Conservation (phyloP, 2,888 invertebrate genomes). For the Scrobipalpa atriplicella region DNA sequence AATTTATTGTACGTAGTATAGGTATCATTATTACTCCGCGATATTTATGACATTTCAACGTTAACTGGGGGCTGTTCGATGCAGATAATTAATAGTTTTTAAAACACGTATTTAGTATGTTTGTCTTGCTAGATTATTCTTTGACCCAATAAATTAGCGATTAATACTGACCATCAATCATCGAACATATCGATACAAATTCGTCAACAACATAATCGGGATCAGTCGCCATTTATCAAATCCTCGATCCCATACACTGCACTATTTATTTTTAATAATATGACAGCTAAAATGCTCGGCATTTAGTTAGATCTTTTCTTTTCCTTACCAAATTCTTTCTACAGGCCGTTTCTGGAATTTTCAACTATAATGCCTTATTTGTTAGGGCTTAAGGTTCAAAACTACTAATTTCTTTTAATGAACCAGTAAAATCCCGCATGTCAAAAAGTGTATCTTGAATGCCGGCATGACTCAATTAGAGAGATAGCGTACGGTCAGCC, state of each 20-base stretch:
- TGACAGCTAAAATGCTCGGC: conserved; percentile 80
- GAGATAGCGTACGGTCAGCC: conserved; percentile 67
- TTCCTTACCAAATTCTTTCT: conserved; percentile 40
- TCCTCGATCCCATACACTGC: conserved; percentile 73
- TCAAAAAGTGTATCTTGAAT: conserved; percentile 61
- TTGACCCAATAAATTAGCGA: conserved; percentile 32
- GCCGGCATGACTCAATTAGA: conserved; percentile 80
- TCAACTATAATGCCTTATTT: not conserved
- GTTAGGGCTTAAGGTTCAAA: not conserved
- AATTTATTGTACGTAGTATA: too few relatives aligned
- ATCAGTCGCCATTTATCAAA: conserved; percentile 74
- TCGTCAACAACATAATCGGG: conserved; percentile 74
- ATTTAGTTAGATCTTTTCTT: conserved; percentile 70
- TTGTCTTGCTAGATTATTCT: not conserved
- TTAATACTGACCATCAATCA: conserved; percentile 52
- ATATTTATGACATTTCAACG: too few relatives aligned
- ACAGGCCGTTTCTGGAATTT: not conserved
- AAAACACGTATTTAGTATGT: too few relatives aligned
- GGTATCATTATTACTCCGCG: too few relatives aligned
- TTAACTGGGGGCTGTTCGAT: too few relatives aligned
- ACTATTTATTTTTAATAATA: conserved; percentile 77
- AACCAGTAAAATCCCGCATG: conserved; percentile 40
- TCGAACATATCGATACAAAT: conserved; percentile 43
- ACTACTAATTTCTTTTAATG: conserved; percentile 26
- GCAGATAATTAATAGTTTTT: too few relatives aligned